Conservation (phyloP, 2,888 invertebrate species). For the Villa cingulata region DNA sequence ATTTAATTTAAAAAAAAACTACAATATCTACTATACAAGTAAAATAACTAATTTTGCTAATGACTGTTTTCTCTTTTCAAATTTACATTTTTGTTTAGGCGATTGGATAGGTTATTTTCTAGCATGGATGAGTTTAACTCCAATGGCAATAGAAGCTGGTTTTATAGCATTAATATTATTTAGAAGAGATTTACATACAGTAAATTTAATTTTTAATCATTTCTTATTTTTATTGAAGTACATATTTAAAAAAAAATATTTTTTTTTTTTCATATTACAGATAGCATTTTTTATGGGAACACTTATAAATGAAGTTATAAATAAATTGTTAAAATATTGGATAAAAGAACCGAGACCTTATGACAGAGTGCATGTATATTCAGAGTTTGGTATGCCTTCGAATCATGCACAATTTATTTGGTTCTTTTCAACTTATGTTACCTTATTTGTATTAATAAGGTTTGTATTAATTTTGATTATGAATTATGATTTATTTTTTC, state of each 20-base stretch:
- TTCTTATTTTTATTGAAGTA: no score
- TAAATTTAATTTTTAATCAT: conserved; percentile 34
- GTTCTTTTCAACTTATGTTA: conserved; percentile 76
- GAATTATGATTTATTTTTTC: background rate
- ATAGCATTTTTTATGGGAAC: conserved; percentile 73
- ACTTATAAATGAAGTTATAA: conserved; percentile 61
- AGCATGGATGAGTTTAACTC: conserved; percentile 68
- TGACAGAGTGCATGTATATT: conserved; percentile 48
- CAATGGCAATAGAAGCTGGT: conserved; percentile 69
- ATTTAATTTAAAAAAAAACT: background rate
- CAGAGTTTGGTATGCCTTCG: conserved; percentile 83
- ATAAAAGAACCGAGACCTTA: conserved; percentile 71
- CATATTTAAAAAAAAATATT: background rate
- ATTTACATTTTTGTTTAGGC: conserved; percentile 44
- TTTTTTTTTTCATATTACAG: conserved; percentile 39
- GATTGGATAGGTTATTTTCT: conserved; percentile 70
- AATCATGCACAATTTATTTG: conserved; percentile 84
- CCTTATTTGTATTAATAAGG: conserved; percentile 77
- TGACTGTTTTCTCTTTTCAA: background rate
- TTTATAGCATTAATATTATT: conserved; percentile 75
- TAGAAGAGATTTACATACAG: conserved; percentile 82
- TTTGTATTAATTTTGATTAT: conserved; percentile 24
- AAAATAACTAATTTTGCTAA: background rate
- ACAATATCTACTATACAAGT: background rate
- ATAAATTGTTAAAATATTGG: conserved; percentile 65